Percentiles rank a stretch among this genome's conserved stretches.
Conservation (phyloP, 2,113 vertebrate genomes). For the Oreochromis aureus region DNA sequence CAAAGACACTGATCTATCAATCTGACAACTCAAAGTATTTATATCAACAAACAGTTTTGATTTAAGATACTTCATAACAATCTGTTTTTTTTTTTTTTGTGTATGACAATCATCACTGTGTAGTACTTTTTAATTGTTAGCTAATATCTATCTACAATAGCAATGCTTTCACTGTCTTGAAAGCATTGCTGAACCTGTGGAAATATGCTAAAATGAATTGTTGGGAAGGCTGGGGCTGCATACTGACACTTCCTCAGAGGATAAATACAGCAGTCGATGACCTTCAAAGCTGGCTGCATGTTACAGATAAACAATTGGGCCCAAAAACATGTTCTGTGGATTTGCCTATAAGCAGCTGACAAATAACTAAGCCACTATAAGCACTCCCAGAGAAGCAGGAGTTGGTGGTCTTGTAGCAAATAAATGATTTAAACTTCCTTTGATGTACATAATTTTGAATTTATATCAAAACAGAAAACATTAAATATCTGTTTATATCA, state of each 20-base stretch:
- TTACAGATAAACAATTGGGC: neutral
- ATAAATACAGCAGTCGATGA: neutral
- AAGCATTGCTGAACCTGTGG: neutral
- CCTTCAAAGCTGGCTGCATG: neutral
- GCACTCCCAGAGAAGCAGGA: neutral
- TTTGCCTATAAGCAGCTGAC: neutral
- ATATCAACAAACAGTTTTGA: fast-evolving
- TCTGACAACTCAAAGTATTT: neutral
- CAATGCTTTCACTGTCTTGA: neutral
- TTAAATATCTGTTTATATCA: neutral
- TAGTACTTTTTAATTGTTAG: neutral
- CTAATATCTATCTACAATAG: neutral
- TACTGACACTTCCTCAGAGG: no score
- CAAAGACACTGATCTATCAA: neutral
- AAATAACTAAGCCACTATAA: neutral
- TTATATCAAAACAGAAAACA: neutral
- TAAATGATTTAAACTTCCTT: neutral
- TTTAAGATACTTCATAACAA: neutral
- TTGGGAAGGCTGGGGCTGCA: fast-evolving
- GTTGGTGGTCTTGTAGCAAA: neutral
- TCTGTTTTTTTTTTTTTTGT: neutral
- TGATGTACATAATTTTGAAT: neutral
- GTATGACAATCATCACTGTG: neutral
- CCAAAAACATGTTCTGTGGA: neutral
- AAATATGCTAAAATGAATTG: neutral